These are phyloP conservation scores for Galaxea fascicularis DNA, from an alignment of 92 coral and sea anemone species.

Conservation along the genomic window DNA sequence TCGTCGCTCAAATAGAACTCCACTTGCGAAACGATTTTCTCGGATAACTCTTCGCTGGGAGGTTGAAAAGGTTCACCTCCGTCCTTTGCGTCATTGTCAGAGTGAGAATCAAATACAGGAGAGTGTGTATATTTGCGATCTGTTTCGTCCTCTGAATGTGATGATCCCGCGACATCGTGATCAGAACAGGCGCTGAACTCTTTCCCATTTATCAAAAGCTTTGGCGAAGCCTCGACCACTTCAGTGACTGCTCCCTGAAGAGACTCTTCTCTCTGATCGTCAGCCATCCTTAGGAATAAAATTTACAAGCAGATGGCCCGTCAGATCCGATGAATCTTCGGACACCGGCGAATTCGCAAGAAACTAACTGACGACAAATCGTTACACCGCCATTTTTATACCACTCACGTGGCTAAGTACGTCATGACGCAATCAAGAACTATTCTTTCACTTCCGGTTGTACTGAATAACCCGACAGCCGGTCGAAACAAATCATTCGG, in stretches of 20 bases:
- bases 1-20: conserved; percentile 96
- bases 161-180: conserved; percentile 86
- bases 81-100: conserved; percentile 89
- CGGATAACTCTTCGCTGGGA: conserved; percentile 88
- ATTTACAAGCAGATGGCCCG: conserved; percentile 30
- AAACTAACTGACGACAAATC: conserved; percentile 20
- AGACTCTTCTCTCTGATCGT: conserved; percentile 72
- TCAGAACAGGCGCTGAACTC: conserved; percentile 84
- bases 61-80: conserved; percentile 80
- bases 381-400: conserved; percentile 58
- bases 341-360: conserved; percentile 2
- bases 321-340: conserved; percentile 33
- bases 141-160: conserved; percentile 88
- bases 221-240: conserved; percentile 82
- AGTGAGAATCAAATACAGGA: conserved; percentile 83
- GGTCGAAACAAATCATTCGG: conserved; percentile 9
- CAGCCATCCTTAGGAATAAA: conserved; percentile 74
- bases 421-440: conserved; percentile 40
- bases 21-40: conserved; percentile 89
- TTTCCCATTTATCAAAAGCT: conserved; percentile 81
- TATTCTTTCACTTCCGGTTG: conserved; percentile 78
- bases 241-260: conserved; percentile 39
- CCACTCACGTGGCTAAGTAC: conserved; percentile 76
- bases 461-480: not conserved
- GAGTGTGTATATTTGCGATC: conserved; percentile 68